Evolutionary conservation across 2,797 vertebrate species (phyloP), one percentile per base, ranked within the genome.

Genomic region (Squalus acanthias): DNA sequence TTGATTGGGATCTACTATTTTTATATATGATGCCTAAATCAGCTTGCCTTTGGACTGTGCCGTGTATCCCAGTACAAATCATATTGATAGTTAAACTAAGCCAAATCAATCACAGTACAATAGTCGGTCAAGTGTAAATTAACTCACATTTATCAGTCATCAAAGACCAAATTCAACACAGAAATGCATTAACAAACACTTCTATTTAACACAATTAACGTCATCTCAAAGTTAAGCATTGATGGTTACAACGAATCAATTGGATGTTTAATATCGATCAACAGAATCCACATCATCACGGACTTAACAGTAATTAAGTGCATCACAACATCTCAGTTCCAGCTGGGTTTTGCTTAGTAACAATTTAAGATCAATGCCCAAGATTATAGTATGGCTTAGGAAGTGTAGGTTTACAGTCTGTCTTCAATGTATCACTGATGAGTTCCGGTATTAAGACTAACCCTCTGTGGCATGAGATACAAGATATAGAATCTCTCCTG

Each of bases 161-260:
- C 17, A 85, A 85, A 85, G 4, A 85, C 6, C 39, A 85, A 85
- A 85, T 82, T 46, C 79, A 82, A 22, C 79, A 82, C n/a, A 82
- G 20, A 85, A 39, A 12, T 22, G 63, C 33, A 92, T 92, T n/a
- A 69, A 93, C 33, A 22, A 93, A 63, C 1, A 29, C 10, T 91
- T 93, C 63, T 93, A 67, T 67, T 93, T 46, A 93, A 93, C n/a
- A 93, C n/a, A 93, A 67, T 24, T 69, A 69, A 93, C 8, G 22
- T 67, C 1, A 39, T 22, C 91, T 24, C 63, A 46, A 93, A 93
- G n/a, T 67, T 67, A 39, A 60, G 26, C 53, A 60, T 60, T 50
- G 46, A 46, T 76, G 33, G 74, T 76, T n/a, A 76, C 74, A 60
- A n/a, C 17, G 88, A 91, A 63, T 33, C 57, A 92, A 91, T 92